phyloP scores from a whole-genome alignment of 2,888 invertebrate species.

The Callosobruchus maculatus region DNA sequence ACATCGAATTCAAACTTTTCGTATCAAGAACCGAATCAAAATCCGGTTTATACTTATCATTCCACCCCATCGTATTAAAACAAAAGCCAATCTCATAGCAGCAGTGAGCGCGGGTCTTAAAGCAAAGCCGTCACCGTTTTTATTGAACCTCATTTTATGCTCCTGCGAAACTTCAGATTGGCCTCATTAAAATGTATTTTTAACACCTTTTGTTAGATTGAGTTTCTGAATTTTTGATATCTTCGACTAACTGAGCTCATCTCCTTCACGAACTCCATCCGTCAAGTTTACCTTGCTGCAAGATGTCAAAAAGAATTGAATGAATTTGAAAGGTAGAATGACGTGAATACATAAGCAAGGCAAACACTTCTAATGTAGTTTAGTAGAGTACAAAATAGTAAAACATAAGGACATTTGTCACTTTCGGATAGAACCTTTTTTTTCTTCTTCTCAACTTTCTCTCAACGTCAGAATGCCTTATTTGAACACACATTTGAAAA shows the following conservation, averaged over 20 bases:
- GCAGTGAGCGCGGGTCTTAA: neutral
- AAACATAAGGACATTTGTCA: no score
- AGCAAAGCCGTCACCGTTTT: constrained; percentile 6
- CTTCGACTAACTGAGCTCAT: constrained; percentile 21
- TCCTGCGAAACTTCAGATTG: constrained; percentile 35
- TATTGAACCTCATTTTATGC: constrained; percentile 32
- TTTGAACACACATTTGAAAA: no score
- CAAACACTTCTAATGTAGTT: no score
- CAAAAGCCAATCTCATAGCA: neutral
- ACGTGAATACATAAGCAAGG: no score
- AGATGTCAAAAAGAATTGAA: neutral
- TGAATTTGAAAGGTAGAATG: no score
- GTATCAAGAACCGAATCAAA: neutral
- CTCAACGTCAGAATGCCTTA: no score
- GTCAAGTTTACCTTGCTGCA: neutral
- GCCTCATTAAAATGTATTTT: constrained; percentile 36
- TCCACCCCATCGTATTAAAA: neutral
- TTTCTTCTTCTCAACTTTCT: no score
- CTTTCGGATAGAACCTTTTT: no score
- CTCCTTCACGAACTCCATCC: neutral
- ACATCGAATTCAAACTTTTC: neutral
- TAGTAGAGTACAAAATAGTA: no score
- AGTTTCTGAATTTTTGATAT: constrained; percentile 40
- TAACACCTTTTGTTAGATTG: constrained; percentile 42
- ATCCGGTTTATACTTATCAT: neutral